Conservation (phyloP, 2,113 vertebrate genomes). For the Lynx canadensis region DNA sequence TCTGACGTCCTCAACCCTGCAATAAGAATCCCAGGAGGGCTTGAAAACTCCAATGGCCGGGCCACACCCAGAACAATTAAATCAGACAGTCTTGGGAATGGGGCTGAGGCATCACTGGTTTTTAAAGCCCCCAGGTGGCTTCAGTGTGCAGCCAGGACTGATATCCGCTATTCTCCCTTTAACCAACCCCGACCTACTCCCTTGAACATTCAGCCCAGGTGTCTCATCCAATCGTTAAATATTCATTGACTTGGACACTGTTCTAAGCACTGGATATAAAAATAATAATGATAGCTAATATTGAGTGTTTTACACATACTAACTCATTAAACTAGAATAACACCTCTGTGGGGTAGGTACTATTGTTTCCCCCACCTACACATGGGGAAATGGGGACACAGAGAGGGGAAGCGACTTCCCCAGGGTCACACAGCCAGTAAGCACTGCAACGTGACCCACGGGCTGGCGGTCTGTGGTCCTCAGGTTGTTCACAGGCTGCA, state of each 20-base stretch:
- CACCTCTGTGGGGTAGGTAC: neutral
- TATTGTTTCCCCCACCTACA: neutral
- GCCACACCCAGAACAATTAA: neutral
- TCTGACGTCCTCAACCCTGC: neutral
- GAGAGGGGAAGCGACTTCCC: neutral
- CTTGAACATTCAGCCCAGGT: conserved; percentile 46
- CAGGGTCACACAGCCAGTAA: neutral
- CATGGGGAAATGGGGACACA: neutral
- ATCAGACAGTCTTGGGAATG: neutral
- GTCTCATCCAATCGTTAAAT: conserved; percentile 64
- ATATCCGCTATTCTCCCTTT: neutral
- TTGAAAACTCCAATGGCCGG: neutral
- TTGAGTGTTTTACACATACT: conserved; percentile 34
- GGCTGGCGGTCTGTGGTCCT: fast-evolving
- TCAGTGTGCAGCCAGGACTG: neutral
- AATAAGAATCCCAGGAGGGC: neutral
- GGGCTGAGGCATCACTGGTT: neutral
- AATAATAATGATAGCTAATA: conserved; percentile 68
- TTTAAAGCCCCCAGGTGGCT: neutral
- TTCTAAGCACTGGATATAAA: conserved; percentile 76
- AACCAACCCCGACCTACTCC: neutral
- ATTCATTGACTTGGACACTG: conserved; percentile 51
- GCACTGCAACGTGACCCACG: no score
- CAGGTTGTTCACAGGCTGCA: neutral
- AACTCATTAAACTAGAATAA: conserved; percentile 23